Base-by-base conservation (phyloP, 2,797 vertebrate genomes). In the Pseudochirops cupreus region DNA sequence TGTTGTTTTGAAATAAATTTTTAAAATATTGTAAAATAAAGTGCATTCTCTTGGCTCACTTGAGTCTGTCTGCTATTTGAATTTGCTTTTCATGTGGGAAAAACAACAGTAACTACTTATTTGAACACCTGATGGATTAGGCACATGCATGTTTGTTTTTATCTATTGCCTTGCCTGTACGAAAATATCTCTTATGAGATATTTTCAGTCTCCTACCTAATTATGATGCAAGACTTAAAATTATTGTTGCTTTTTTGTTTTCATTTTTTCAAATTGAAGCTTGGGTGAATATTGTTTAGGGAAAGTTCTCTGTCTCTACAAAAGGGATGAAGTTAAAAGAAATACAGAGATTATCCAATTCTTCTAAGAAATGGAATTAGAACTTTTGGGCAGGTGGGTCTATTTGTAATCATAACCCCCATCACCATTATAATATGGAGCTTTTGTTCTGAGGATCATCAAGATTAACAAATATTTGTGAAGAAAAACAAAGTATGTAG, bases 91-190 rank as follows among this genome's bases (percentile, higher is more conserved):
- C 18, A 46, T 46, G 10, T 82, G n/a, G 67, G n/a, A 46, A 82
- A 82, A 82, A 46, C n/a, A 82, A 46, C n/a, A 82, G 39, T 82
- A 82, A 46, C n/a, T 46, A 21, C 39, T 82, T 82, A 46, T 82
- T 82, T 82, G 39, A 82, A 82, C n/a, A 82, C n/a, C n/a, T 82
- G n/a, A 82, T 82, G 67, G n/a, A 82, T 82, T 82, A 82, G 67
- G 18, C n/a, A 82, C 46, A 82, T 82, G n/a, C 24, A 82, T 46
- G 21, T 46, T 82, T 82, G n/a, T 82, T 46, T 82, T 82, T 24
- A 82, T 46, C 67, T 46, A 46, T 82, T 82, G 67, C 67, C 67
- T 82, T 82, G n/a, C n/a, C n/a, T 46, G 18, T 82, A 46, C n/a
- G n/a, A n/a, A n/a, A n/a, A n/a, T n/a, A n/a, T n/a, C n/a, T 46